phyloP scores from a whole-genome alignment of 23 tunicate genomes.

The Aplidium turbinatum region DNA sequence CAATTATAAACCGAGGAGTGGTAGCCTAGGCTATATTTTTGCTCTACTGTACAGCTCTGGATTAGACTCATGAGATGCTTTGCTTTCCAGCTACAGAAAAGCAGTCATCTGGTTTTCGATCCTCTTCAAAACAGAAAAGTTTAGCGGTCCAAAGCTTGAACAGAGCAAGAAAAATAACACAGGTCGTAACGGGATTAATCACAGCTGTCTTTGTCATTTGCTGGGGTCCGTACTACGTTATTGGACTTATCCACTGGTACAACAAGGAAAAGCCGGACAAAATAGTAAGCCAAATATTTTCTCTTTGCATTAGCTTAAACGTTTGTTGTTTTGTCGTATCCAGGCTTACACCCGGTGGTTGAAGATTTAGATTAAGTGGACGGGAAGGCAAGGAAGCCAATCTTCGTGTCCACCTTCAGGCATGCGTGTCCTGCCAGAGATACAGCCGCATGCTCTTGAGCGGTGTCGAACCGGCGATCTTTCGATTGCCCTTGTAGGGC shows the following conservation, averaged over 20 bases:
- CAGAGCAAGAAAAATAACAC: constrained; percentile 64
- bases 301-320: not conserved
- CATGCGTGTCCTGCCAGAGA: too few relatives aligned
- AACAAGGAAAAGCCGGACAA: not conserved
- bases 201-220: constrained; percentile 70
- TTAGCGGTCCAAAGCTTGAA: constrained; percentile 56
- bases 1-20: too few relatives aligned
- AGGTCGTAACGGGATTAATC: constrained; percentile 68
- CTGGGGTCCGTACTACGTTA: constrained; percentile 96
- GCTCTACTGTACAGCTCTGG: too few relatives aligned
- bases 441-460: too few relatives aligned
- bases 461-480: too few relatives aligned
- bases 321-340: too few relatives aligned
- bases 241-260: constrained; percentile 45
- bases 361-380: too few relatives aligned
- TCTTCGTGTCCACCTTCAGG: too few relatives aligned
- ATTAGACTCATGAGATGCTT: too few relatives aligned
- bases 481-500: not conserved
- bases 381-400: too few relatives aligned
- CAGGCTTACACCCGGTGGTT: too few relatives aligned
- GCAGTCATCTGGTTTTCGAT: constrained; percentile 50
- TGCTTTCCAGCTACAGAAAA: constrained; percentile 34
- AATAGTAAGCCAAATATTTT: not conserved
- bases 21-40: too few relatives aligned
- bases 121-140: constrained; percentile 28